Evolutionary conservation across 1,140 invertebrate species (phyloP).

Genomic region (Heterodera carotae): DNA sequence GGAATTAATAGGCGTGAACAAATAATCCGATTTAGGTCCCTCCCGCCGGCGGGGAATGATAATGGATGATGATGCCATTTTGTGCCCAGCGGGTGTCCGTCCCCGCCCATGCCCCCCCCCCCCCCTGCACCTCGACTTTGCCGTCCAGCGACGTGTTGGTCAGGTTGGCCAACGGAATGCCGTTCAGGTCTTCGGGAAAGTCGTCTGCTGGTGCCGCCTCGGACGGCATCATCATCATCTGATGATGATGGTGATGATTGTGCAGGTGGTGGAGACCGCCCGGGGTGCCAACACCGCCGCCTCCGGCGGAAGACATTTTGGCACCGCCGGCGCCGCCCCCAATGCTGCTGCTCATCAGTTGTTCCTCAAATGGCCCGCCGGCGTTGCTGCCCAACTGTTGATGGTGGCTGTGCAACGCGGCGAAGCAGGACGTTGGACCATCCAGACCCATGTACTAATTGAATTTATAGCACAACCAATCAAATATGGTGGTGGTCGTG

Average conservation of each 20-base stretch:
- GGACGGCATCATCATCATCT: not conserved
- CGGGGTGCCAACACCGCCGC: no score
- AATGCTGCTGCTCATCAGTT: no score
- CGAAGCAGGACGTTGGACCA: conserved; percentile 4
- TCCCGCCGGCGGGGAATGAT: no score
- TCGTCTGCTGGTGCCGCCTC: not conserved
- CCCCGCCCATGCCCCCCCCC: not conserved
- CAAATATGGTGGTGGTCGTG: not conserved
- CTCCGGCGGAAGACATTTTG: not conserved
- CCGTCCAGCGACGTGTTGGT: conserved; percentile 11
- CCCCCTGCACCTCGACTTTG: conserved; percentile 19
- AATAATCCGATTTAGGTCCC: no score
- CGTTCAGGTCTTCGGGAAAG: conserved; percentile 11
- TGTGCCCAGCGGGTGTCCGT: no score
- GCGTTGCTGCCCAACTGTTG: not conserved
- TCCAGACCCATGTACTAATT: conserved; percentile 3
- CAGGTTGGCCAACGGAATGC: conserved; percentile 18
- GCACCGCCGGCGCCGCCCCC: not conserved
- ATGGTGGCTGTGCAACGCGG: not conserved
- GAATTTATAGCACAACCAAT: not conserved
- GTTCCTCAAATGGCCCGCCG: conserved; percentile 1
- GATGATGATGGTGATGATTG: no score
- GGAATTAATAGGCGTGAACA: no score
- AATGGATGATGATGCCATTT: no score
- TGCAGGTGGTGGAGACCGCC: no score